Percentiles rank a stretch among this genome's conserved stretches.
Conservation (phyloP, 2,113 vertebrate genomes). For the Lathamus discolor region DNA sequence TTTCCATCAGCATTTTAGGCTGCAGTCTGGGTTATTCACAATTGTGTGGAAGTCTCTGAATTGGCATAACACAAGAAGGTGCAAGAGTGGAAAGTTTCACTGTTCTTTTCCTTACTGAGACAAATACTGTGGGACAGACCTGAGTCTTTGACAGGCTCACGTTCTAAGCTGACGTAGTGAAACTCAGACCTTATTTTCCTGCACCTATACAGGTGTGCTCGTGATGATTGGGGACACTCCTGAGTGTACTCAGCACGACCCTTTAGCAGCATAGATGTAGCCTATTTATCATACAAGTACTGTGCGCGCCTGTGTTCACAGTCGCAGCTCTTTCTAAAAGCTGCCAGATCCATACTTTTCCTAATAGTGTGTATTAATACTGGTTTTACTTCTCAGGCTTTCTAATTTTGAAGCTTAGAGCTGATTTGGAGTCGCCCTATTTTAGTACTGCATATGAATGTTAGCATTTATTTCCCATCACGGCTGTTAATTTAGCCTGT, state of each 20-base stretch:
- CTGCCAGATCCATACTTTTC: not conserved
- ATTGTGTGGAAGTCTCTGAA: not conserved
- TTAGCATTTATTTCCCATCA: not conserved
- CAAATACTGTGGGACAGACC: not conserved
- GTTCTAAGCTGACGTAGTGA: not conserved
- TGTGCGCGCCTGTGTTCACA: fast-evolving
- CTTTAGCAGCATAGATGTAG: not conserved
- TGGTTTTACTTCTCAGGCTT: not conserved
- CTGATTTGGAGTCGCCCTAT: not conserved
- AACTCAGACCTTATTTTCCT: not conserved
- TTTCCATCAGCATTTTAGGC: not conserved
- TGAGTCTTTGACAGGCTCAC: not conserved
- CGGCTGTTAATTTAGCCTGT: not conserved
- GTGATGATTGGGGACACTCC: not conserved
- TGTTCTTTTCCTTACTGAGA: not conserved
- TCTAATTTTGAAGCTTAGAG: not conserved
- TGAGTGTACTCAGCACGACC: not conserved
- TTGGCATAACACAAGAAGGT: not conserved
- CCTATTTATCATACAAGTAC: not conserved
- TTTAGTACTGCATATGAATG: not conserved
- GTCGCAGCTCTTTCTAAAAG: not conserved
- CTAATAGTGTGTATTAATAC: not conserved
- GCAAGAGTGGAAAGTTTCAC: not conserved
- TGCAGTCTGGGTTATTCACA: not conserved
- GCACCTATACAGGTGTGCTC: not conserved